Evolutionary conservation across 1,140 invertebrate genomes (phyloP), one percentile per base, ranked within the genome.

Genomic region (Anoplophora glabripennis): DNA sequence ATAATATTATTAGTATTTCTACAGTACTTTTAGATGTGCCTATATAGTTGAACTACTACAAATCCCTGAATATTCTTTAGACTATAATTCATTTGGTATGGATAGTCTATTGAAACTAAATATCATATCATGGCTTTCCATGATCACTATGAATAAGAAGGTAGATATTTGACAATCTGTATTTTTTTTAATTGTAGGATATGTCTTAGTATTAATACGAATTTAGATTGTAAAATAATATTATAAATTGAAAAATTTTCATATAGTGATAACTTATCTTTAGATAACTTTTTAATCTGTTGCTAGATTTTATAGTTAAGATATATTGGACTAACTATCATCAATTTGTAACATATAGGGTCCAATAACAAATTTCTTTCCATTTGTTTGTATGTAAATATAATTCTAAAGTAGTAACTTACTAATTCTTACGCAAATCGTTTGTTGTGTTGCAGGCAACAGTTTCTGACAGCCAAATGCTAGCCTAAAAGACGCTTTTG

Each of bases 101-200:
- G 41, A 21, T 14, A 8, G 9, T 15, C 21, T 44, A 17, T 4
- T 44, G 41, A n/a, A 40, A 12, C 4, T 12, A 40, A 40, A n/a
- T n/a, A 40, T 37, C n/a, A 41, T 28, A 12, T 28, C n/a, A 48
- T 34, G 18, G 12, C 14, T 28, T 33, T 28, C 11, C 11, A 28
- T n/a, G 18, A 12, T 17, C 11, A 15, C 14, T 18, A 5, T 28
- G 12, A 15, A 12, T 46, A 28, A 28, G 14, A 37, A 42, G 12
- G 21, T 41, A 37, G 36, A 35, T 38, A 53, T 42, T 44, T 44
- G 48, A 59, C 34, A 53, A 45, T 57, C 21, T 21, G 17, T 55
- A 46, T 21, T 28, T 17, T 35, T 14, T 15, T 35, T n/a, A 46
- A 46, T 56, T 56, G 7, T 33, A 46, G 37, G 57, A 18, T 45